Evolutionary conservation across 2,113 vertebrate genomes (phyloP).

Genomic region (Heterochromis multidens): DNA sequence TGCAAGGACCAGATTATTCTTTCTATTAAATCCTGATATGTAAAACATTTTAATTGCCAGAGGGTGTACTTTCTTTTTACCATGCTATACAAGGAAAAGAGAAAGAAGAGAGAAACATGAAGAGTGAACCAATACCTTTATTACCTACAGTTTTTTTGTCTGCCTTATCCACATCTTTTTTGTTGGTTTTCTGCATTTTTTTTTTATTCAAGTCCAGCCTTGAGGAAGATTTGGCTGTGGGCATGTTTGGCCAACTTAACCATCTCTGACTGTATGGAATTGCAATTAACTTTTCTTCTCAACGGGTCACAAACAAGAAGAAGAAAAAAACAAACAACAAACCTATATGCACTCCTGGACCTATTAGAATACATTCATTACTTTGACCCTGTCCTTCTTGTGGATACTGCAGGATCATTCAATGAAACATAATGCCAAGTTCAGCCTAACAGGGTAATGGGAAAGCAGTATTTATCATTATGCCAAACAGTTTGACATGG

Average conservation of each 20-base stretch:
- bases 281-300: slow-evolving; percentile 60
- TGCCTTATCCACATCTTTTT: background rate
- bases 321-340: background rate
- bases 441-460: slow-evolving; percentile 17
- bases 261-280: slow-evolving; percentile 30
- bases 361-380: slow-evolving; percentile 24
- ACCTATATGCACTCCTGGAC: background rate
- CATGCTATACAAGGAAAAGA: background rate
- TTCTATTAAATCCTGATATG: background rate
- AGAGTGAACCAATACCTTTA: background rate
- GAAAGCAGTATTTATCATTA: slow-evolving; percentile 9
- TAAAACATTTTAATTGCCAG: background rate
- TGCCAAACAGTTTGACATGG: background rate
- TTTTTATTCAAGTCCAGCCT: slow-evolving; percentile 24
- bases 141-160: background rate
- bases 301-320: background rate
- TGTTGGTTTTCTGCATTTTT: slow-evolving; percentile 1
- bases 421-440: slow-evolving; percentile 20
- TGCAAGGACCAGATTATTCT: background rate
- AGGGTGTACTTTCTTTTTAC: background rate
- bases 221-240: slow-evolving; percentile 7
- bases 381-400: background rate
- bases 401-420: background rate
- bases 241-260: slow-evolving; percentile 48
- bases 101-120: background rate